Evolutionary conservation across 2,888 invertebrate species (phyloP).

Genomic region (Malthinus flaveolus): DNA sequence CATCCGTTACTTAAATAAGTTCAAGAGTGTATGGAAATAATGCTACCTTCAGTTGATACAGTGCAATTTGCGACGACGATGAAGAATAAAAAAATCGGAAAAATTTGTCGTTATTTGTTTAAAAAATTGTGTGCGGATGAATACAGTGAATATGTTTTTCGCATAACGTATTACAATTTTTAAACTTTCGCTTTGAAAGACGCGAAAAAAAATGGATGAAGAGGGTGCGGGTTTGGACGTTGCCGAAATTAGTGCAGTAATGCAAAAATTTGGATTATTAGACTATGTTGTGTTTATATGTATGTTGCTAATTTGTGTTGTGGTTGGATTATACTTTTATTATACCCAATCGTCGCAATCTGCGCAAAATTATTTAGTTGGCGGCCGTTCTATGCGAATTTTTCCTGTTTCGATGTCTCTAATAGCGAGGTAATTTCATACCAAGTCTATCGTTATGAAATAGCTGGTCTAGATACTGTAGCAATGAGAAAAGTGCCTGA

Average conservation of each 20-base stretch:
- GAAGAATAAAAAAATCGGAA: slow-evolving; percentile 26
- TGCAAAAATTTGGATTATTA: slow-evolving; percentile 24
- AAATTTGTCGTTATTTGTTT: slow-evolving; percentile 24
- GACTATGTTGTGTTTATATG: slow-evolving; percentile 20
- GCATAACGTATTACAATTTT: slow-evolving; percentile 26
- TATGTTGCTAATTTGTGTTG: slow-evolving; percentile 18
- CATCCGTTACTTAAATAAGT: too few species aligned
- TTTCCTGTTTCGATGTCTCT: slow-evolving; percentile 25
- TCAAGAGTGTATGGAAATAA: neutral
- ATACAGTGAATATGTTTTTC: slow-evolving; percentile 25
- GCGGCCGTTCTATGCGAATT: slow-evolving; percentile 19
- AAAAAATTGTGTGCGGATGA: slow-evolving; percentile 20
- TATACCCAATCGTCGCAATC: slow-evolving; percentile 14
- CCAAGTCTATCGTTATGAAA: neutral
- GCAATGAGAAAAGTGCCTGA: too few species aligned
- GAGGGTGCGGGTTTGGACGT: slow-evolving; percentile 11
- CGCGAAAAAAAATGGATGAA: neutral
- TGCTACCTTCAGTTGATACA: neutral
- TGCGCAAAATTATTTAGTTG: slow-evolving; percentile 20
- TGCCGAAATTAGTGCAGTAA: slow-evolving; percentile 18
- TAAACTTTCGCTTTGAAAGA: neutral
- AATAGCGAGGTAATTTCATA: slow-evolving; percentile 23
- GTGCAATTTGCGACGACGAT: slow-evolving; percentile 6
- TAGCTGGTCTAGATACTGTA: too few species aligned
- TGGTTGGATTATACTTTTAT: slow-evolving; percentile 19